Conservation (phyloP, 2,797 vertebrate species). For the Coracias cyanogaster region DNA sequence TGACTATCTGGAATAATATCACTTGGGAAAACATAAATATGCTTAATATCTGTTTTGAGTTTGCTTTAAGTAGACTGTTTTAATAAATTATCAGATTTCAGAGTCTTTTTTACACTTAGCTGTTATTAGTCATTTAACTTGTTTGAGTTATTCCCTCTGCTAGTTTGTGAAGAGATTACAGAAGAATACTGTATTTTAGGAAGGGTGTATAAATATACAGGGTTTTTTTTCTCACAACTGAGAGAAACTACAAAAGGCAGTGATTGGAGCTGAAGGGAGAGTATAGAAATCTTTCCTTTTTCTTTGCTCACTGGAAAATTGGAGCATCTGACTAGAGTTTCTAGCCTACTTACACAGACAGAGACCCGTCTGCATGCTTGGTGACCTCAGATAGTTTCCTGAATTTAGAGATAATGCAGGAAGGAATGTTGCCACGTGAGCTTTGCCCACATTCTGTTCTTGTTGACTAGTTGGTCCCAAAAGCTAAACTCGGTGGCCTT, state of each 20-base stretch:
- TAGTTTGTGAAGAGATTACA: not conserved
- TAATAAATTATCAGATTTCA: not conserved
- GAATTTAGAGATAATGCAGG: not conserved
- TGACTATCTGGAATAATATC: not conserved
- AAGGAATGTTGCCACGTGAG: fast-evolving
- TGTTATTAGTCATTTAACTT: not conserved
- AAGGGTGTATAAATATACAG: not conserved
- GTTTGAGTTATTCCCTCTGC: not conserved
- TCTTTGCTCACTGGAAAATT: not conserved
- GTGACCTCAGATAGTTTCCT: not conserved
- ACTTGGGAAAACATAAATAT: not conserved
- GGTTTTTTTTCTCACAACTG: not conserved
- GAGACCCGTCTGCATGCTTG: not conserved
- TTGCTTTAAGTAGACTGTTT: not conserved
- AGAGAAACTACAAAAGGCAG: not conserved
- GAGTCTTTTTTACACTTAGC: not conserved
- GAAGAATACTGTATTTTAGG: not conserved
- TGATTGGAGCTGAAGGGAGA: not conserved
- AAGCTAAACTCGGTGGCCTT: not conserved
- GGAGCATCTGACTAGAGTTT: not conserved
- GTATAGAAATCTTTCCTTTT: not conserved
- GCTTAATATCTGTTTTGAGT: not conserved
- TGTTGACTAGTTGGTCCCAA: not conserved
- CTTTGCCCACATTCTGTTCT: not conserved
- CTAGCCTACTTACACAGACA: not conserved